Conservation (phyloP, 2,888 invertebrate species). For the Acrobasis consociella region DNA sequence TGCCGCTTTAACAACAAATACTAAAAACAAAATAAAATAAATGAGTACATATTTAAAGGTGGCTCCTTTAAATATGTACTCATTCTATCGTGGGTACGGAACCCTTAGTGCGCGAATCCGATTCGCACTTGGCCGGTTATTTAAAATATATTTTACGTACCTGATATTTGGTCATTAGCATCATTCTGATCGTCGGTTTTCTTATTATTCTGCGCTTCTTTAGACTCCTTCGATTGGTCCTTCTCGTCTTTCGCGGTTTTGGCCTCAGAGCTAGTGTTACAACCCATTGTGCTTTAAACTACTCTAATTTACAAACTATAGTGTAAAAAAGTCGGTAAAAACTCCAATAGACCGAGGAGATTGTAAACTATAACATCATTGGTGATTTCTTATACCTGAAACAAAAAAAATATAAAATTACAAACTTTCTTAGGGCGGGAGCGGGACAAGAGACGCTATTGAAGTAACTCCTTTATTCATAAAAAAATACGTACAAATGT, state of each 20-base stretch:
- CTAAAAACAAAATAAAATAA: too few species aligned
- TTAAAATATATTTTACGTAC: conserved; percentile 33
- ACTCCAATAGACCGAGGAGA: neutral
- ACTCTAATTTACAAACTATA: conserved; percentile 36
- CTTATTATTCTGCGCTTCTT: conserved; percentile 42
- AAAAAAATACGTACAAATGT: too few species aligned
- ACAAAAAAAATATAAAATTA: conserved; percentile 34
- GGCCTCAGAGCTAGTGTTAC: conserved; percentile 60
- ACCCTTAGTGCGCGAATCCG: too few species aligned
- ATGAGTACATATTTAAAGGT: too few species aligned
- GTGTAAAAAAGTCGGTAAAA: conserved; percentile 19
- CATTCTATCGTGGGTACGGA: too few species aligned
- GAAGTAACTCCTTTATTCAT: too few species aligned
- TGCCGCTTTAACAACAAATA: too few species aligned
- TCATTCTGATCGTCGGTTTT: conserved; percentile 36
- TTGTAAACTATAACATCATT: conserved; percentile 42
- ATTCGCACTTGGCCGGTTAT: too few species aligned
- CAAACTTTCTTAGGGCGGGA: too few species aligned
- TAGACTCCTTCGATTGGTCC: conserved; percentile 30
- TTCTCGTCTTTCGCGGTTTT: conserved; percentile 47
- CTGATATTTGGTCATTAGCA: conserved; percentile 31
- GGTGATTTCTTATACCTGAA: conserved; percentile 41
- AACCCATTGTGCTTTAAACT: conserved; percentile 49
- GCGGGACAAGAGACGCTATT: conserved; percentile 16
- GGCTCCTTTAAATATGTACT: too few species aligned